phyloP scores from a whole-genome alignment of 2,888 invertebrate genomes.

The Pelosia muscerda region DNA sequence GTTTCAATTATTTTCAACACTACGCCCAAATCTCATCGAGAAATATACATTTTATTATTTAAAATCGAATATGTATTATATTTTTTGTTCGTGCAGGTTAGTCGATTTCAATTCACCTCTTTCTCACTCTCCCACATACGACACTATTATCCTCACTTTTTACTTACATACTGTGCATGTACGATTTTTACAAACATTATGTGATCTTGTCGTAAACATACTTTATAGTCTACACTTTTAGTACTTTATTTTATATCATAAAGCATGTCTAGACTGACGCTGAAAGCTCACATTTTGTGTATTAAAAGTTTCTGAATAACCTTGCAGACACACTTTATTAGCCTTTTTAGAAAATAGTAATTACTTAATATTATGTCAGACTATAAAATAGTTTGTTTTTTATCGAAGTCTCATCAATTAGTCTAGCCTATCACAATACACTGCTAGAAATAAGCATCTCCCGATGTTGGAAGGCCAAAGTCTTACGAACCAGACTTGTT shows the following conservation, averaged over 20 bases:
- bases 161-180: slow-evolving; percentile 1
- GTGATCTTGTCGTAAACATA: slow-evolving; percentile 22
- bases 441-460: too few species aligned
- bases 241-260: slow-evolving; percentile 38
- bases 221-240: slow-evolving; percentile 40
- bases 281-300: slow-evolving; percentile 24
- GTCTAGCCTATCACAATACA: too few species aligned
- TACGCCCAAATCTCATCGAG: too few species aligned
- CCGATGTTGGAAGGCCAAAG: too few species aligned
- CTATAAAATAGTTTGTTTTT: not conserved
- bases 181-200: slow-evolving; percentile 15
- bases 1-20: too few species aligned
- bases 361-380: not conserved
- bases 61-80: too few species aligned
- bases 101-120: not conserved
- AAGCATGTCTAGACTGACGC: slow-evolving; percentile 45
- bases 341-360: slow-evolving; percentile 16
- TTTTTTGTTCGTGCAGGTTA: not conserved
- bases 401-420: not conserved
- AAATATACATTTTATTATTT: too few species aligned
- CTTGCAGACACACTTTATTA: slow-evolving; percentile 21
- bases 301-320: slow-evolving; percentile 22
- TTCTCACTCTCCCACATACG: not conserved
- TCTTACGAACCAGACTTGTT: too few species aligned
- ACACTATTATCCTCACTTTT: not conserved